Evolutionary conservation across 2,113 vertebrate genomes (phyloP).

Genomic region (Chloropsis cyanopogon): DNA sequence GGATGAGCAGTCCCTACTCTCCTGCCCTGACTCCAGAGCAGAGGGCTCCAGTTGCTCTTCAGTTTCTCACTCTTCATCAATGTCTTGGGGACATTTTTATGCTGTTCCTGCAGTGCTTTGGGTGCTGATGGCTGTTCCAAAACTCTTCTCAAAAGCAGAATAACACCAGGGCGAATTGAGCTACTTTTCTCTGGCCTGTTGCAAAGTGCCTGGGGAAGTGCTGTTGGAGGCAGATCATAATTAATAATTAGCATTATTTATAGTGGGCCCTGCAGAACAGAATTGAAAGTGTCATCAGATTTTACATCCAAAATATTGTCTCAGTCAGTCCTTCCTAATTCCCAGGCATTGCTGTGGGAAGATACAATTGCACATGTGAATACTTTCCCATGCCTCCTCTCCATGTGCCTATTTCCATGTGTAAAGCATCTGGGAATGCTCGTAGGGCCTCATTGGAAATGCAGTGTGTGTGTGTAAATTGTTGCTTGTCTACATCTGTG

Average conservation of each 20-base stretch:
- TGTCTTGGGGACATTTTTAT: fast-evolving
- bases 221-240: conserved; percentile 11
- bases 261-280: background rate
- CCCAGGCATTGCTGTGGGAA: conserved; percentile 64
- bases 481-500: conserved; percentile 65
- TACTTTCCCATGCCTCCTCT: conserved; percentile 66
- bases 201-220: background rate
- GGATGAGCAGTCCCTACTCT: background rate
- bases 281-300: conserved; percentile 67
- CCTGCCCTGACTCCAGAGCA: background rate
- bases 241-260: conserved; percentile 56
- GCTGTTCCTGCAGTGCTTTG: background rate
- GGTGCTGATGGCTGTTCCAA: background rate
- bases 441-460: conserved; percentile 20
- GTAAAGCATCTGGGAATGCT: conserved; percentile 58
- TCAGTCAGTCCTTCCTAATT: conserved; percentile 55
- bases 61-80: background rate
- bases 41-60: background rate
- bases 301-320: conserved; percentile 57
- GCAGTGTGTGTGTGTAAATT: conserved; percentile 58
- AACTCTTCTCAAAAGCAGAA: background rate
- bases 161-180: background rate
- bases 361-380: conserved; percentile 60
- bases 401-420: conserved; percentile 40
- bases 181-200: background rate